Percentiles rank a stretch among this genome's conserved stretches.
Evolutionary conservation across 2,797 vertebrate genomes (phyloP).

Genomic region (Hybognathus amarus): DNA sequence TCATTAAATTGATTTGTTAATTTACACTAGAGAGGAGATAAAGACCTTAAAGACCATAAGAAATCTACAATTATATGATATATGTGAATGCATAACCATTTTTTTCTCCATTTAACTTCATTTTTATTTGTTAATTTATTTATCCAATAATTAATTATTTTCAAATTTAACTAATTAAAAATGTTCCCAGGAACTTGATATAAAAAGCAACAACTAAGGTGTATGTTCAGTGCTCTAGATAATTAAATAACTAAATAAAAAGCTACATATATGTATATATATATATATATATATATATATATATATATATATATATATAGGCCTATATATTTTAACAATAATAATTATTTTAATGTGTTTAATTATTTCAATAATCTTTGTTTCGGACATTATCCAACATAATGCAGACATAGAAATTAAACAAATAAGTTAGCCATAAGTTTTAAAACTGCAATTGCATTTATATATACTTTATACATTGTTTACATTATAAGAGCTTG

Average conservation of each 20-base stretch:
- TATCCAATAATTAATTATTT: not conserved
- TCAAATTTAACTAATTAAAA: not conserved
- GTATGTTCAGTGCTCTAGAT: not conserved
- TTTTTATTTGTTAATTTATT: not conserved
- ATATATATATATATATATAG: too few relatives aligned
- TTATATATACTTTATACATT: not conserved
- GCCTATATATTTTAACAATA: too few relatives aligned
- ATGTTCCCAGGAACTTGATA: not conserved
- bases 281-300: too few relatives aligned
- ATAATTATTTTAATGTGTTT: not conserved
- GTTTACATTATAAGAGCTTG: not conserved
- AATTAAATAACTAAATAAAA: not conserved
- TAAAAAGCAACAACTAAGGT: not conserved
- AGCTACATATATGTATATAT: not conserved
- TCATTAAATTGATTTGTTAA: not conserved
- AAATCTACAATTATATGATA: too few relatives aligned
- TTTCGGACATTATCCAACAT: not conserved
- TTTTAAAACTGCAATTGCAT: not conserved
- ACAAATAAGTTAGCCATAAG: too few relatives aligned
- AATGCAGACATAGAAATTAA: too few relatives aligned
- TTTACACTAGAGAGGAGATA: not conserved
- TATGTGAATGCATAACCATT: not conserved
- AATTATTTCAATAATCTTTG: not conserved
- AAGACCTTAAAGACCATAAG: not conserved
- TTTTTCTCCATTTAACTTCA: not conserved